Evolutionary conservation across 2,888 invertebrate species (phyloP), one percentile per base, ranked within the genome.

Genomic region (Diogma glabrata): DNA sequence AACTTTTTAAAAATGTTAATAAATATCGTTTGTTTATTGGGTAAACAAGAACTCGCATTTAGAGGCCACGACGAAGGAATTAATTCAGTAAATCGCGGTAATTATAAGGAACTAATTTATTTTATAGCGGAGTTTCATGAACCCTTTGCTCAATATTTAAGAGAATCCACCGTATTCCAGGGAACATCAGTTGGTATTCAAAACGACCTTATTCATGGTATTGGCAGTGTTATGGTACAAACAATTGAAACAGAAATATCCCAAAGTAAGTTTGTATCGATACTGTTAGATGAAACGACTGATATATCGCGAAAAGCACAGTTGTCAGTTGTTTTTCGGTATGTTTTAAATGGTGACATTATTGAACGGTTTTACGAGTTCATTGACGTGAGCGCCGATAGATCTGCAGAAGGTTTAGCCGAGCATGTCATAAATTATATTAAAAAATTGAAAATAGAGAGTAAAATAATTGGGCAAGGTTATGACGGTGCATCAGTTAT

Each of bases 401-500:
- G 40, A 5, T 19, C 40, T 19, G 40, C 20, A 17, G 19, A 4
- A 19, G 40, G 7, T 19, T 19, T 40, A 19, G 17, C 40, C 12
- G 8, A 59, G 57, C 52, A 45, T 52, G 17, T 54, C 59, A 40
- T 26, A 50, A 40, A 23, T 45, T 38, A 36, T 53, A 28, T 38
- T 16, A 33, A 43, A 53, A 12, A 57, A 5, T 40, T 5, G 40
- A 40, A 40, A 19, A 19, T 16, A 9, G 17, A 16, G 12, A 40
- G 20, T 19, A 40, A 58, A 55, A 48, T 57, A 24, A 49, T 58
- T n/a, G 55, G 51, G 12, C 59, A 59, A 52, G 57, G 56, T n/a
- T 60, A 57, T 52, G 57, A 57, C 43, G 59, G 58, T 5, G 59
- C 52, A 9, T 30, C 54, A 5, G 53, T 57, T 8, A 57, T 56